Conservation (phyloP, 2,113 vertebrate species). For the Cottus gobio region DNA sequence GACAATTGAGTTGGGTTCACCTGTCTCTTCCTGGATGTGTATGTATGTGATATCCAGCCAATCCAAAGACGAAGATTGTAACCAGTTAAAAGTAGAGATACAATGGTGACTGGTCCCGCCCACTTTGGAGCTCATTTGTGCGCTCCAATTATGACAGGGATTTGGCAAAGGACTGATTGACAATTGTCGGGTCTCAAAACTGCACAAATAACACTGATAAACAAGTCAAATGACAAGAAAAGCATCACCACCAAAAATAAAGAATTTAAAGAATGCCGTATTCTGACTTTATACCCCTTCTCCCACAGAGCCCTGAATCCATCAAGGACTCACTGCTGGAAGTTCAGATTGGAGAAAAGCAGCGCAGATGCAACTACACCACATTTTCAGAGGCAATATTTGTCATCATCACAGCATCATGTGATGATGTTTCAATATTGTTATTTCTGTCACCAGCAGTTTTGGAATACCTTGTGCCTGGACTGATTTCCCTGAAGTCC, state of each 20-base stretch:
- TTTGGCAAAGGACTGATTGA: neutral
- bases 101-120: too few relatives aligned
- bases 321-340: conserved; percentile 55
- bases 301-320: conserved; percentile 40
- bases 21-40: too few relatives aligned
- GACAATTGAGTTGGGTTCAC: too few relatives aligned
- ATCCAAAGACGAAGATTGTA: too few relatives aligned
- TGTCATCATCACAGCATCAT: too few relatives aligned
- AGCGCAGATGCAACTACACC: conserved; percentile 62
- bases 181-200: neutral
- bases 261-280: neutral
- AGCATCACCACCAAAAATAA: neutral
- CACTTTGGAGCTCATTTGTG: too few relatives aligned
- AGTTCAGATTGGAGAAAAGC: conserved; percentile 65
- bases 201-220: too few relatives aligned
- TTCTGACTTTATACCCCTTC: conserved; percentile 4
- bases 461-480: conserved; percentile 87
- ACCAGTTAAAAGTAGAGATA: too few relatives aligned
- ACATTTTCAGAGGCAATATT: accelerated
- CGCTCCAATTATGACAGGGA: too few relatives aligned
- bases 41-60: too few relatives aligned
- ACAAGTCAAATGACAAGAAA: too few relatives aligned
- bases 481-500: conserved; percentile 87
- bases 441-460: conserved; percentile 75
- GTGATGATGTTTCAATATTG: too few relatives aligned